phyloP scores from a whole-genome alignment of 2,113 vertebrate genomes.

The Parus major region DNA sequence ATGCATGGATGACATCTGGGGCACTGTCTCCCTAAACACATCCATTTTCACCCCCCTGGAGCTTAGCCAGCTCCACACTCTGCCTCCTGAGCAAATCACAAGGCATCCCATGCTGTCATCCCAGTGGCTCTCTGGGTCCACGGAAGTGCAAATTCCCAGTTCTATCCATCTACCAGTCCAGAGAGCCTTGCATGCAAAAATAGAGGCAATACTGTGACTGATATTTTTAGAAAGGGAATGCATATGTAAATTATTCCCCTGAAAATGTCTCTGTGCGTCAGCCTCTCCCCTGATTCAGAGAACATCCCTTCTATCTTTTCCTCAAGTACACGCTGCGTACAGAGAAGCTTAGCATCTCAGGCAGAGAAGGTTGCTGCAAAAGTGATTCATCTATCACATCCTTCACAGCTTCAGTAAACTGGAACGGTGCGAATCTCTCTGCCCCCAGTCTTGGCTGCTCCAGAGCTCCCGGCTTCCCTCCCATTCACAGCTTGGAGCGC shows the following conservation, averaged over 20 bases:
- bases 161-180: neutral
- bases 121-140: neutral
- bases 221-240: constrained; percentile 69
- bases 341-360: constrained; percentile 1
- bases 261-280: constrained; percentile 65
- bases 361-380: constrained; percentile 29
- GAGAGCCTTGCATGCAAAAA: constrained; percentile 14
- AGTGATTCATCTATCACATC: constrained; percentile 62
- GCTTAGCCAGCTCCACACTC: neutral
- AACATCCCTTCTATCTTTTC: constrained; percentile 61
- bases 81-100: neutral
- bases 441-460: neutral
- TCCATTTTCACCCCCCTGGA: neutral
- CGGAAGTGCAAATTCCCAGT: neutral
- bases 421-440: neutral
- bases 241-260: constrained; percentile 64
- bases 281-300: constrained; percentile 54
- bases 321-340: constrained; percentile 25
- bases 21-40: neutral
- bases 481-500: neutral
- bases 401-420: constrained; percentile 36
- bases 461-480: neutral
- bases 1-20: neutral
- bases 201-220: constrained; percentile 37
- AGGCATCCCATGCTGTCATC: neutral